These are phyloP conservation scores for Cepaea hortensis DNA, from an alignment of 2,888 invertebrate species.

Conservation along the genomic window DNA sequence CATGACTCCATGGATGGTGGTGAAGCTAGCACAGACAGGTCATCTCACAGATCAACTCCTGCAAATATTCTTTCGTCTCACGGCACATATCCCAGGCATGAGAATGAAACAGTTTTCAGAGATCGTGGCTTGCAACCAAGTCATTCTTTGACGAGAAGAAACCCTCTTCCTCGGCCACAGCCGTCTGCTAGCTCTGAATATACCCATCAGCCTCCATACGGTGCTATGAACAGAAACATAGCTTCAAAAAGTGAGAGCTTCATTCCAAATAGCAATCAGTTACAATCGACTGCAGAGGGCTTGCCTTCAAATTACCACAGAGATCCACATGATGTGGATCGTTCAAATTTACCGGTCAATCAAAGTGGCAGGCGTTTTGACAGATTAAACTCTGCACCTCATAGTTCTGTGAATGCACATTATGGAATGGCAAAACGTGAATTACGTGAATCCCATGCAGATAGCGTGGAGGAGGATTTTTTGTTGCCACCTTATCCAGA, in stretches of 20 bases:
- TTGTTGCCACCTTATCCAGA: slow-evolving; percentile 52
- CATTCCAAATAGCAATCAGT: neutral
- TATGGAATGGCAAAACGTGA: slow-evolving; percentile 24
- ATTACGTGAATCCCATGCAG: slow-evolving; percentile 25
- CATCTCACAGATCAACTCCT: slow-evolving; percentile 9
- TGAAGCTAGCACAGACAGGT: neutral
- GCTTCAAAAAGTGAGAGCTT: neutral
- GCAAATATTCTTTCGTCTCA: slow-evolving; percentile 13
- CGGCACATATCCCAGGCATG: slow-evolving; percentile 19
- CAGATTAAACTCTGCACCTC: neutral
- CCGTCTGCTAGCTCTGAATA: slow-evolving; percentile 22
- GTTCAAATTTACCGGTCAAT: neutral
- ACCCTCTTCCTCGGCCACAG: slow-evolving; percentile 30
- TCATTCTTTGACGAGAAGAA: slow-evolving; percentile 25
- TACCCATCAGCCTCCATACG: slow-evolving; percentile 36
- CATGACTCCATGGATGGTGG: slow-evolving; percentile 15
- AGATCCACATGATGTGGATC: too few species aligned
- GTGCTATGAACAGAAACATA: slow-evolving; percentile 26
- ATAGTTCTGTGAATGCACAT: neutral
- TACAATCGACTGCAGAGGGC: neutral
- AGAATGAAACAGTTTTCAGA: neutral
- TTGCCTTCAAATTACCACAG: neutral
- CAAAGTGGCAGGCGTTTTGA: neutral
- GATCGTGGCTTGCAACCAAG: slow-evolving; percentile 7
- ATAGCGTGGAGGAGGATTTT: slow-evolving; percentile 49